phyloP scores from a whole-genome alignment of 1,140 invertebrate genomes.

The Pinna nobilis region DNA sequence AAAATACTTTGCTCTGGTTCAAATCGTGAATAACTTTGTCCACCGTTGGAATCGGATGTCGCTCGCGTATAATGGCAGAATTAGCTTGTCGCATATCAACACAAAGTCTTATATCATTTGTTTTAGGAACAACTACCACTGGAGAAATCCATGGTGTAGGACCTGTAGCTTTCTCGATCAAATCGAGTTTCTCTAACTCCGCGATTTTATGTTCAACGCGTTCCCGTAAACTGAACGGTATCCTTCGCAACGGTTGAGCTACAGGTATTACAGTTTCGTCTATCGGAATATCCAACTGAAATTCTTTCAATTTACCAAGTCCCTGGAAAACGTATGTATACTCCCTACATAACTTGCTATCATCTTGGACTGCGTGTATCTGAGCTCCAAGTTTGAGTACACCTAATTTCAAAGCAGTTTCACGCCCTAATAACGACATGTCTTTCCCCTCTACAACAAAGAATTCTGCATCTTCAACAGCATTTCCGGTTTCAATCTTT shows the following conservation, averaged over 20 bases:
- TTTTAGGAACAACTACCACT: slow-evolving; percentile 57
- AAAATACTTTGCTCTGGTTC: slow-evolving; percentile 61
- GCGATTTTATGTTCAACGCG: slow-evolving; percentile 21
- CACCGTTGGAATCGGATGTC: slow-evolving; percentile 61
- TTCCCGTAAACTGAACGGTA: slow-evolving; percentile 36
- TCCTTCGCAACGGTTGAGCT: slow-evolving; percentile 3
- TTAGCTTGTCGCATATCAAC: slow-evolving; percentile 63
- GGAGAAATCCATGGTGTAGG: slow-evolving; percentile 61
- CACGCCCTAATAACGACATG: slow-evolving; percentile 8
- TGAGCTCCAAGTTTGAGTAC: background rate
- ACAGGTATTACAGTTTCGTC: slow-evolving; percentile 19
- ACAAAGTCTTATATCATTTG: slow-evolving; percentile 58
- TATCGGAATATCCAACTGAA: slow-evolving; percentile 14
- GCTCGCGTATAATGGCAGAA: slow-evolving; percentile 54
- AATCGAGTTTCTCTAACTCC: background rate
- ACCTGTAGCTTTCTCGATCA: slow-evolving; percentile 55
- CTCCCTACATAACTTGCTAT: background rate
- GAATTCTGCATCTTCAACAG: slow-evolving; percentile 15
- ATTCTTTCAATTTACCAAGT: slow-evolving; percentile 3
- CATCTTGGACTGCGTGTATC: too few species aligned
- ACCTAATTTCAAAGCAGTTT: slow-evolving; percentile 11
- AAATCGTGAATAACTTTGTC: slow-evolving; percentile 58
- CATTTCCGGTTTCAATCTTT: background rate
- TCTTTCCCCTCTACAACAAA: slow-evolving; percentile 26
- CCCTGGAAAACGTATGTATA: too few species aligned